Conservation (phyloP, 2,113 vertebrate genomes). For the Rhagologus leucostigma region DNA sequence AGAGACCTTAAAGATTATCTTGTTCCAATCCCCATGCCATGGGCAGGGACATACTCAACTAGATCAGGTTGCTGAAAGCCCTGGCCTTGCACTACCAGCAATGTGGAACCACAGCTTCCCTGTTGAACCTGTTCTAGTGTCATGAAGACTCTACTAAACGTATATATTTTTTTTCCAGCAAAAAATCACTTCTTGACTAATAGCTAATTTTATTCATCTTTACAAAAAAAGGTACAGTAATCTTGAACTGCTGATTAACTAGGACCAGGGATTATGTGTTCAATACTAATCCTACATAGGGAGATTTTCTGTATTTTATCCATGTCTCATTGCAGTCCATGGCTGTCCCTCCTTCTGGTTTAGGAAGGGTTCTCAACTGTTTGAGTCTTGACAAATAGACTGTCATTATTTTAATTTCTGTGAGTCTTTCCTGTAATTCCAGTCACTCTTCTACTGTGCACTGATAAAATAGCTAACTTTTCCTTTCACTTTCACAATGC, state of each 20-base stretch:
- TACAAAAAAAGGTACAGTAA: not conserved
- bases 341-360: too few species aligned
- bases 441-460: not conserved
- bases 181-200: not conserved
- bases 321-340: not conserved
- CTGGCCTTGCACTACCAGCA: not conserved
- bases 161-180: fast-evolving
- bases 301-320: not conserved
- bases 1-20: not conserved
- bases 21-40: not conserved
- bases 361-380: not conserved
- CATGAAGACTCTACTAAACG: not conserved
- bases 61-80: not conserved
- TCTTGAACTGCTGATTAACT: not conserved
- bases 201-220: not conserved
- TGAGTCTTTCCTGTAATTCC: not conserved
- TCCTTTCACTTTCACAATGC: not conserved
- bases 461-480: not conserved
- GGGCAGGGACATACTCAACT: not conserved
- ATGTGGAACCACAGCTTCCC: not conserved
- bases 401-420: not conserved
- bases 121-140: not conserved
- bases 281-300: not conserved
- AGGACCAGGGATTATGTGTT: not conserved
- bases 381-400: not conserved